Percentiles rank a stretch among this genome's conserved stretches.
Conservation (phyloP, 1,140 invertebrate genomes). For the Zaprionus nigranus region DNA sequence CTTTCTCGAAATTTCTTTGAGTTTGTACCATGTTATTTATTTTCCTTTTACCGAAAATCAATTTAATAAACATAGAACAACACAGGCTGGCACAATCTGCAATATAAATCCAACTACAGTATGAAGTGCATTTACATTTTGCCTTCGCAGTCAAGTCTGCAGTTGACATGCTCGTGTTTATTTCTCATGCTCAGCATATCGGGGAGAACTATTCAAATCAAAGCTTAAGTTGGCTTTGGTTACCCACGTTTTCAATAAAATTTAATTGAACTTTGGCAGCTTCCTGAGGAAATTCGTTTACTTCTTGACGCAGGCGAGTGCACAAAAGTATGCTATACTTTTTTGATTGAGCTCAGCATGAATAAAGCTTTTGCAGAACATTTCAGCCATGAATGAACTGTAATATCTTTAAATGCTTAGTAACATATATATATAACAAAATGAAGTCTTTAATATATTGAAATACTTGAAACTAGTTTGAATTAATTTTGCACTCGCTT, state of each 20-base stretch:
- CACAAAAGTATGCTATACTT: slow-evolving; percentile 14
- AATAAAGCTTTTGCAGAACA: not conserved
- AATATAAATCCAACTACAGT: not conserved
- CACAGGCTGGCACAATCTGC: not conserved
- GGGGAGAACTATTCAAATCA: not conserved
- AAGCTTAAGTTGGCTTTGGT: slow-evolving; percentile 1
- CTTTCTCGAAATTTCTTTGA: not conserved
- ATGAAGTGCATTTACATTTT: not conserved
- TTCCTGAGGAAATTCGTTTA: slow-evolving; percentile 25
- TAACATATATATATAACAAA: not conserved
- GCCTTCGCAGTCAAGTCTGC: not conserved
- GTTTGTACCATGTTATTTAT: not conserved
- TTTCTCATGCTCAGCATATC: slow-evolving; percentile 12
- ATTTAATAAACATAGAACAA: not conserved
- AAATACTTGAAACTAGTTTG: not conserved
- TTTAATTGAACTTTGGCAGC: slow-evolving; percentile 36
- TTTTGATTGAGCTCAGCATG: not conserved
- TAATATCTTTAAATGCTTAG: not conserved
- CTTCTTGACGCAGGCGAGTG: not conserved
- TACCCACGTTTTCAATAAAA: slow-evolving; percentile 24
- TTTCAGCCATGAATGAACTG: slow-evolving; percentile 11
- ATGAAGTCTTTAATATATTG: not conserved
- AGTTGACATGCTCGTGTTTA: slow-evolving; percentile 31
- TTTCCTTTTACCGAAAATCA: not conserved
- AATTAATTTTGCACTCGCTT: not conserved